These are phyloP conservation scores for Hemicordylus capensis DNA, from an alignment of 2,113 vertebrate species.

Conservation along the genomic window DNA sequence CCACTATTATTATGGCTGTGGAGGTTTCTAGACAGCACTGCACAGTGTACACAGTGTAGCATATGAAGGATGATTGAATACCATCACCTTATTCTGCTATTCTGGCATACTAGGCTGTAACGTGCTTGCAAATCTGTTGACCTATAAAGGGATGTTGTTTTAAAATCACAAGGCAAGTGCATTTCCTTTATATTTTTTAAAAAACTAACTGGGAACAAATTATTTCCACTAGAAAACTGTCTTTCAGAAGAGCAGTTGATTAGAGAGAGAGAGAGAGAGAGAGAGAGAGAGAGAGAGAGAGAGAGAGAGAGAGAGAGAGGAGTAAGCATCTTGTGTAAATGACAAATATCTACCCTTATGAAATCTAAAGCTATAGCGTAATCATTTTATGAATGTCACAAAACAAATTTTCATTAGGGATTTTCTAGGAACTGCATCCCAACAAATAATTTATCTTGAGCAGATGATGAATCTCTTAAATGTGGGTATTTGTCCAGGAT, in stretches of 20 bases:
- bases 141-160: not conserved
- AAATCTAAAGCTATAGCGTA: constrained; percentile 14
- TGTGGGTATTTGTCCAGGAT: not conserved
- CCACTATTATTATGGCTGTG: not conserved
- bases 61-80: not conserved
- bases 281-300: not conserved
- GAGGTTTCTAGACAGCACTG: not conserved
- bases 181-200: constrained; percentile 1
- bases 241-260: not conserved
- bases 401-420: constrained; percentile 11
- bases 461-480: not conserved
- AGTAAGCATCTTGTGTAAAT: not conserved
- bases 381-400: constrained; percentile 15
- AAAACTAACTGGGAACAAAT: not conserved
- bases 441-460: constrained; percentile 7
- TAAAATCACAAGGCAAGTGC: not conserved
- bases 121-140: not conserved
- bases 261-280: not conserved
- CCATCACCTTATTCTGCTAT: not conserved
- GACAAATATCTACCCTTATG: not conserved
- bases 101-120: not conserved
- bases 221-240: not conserved
- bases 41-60: not conserved
- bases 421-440: constrained; percentile 8
- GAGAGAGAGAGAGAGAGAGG: not conserved